Conservation (phyloP, 2,113 vertebrate species). For the Phylloscopus trochilus region DNA sequence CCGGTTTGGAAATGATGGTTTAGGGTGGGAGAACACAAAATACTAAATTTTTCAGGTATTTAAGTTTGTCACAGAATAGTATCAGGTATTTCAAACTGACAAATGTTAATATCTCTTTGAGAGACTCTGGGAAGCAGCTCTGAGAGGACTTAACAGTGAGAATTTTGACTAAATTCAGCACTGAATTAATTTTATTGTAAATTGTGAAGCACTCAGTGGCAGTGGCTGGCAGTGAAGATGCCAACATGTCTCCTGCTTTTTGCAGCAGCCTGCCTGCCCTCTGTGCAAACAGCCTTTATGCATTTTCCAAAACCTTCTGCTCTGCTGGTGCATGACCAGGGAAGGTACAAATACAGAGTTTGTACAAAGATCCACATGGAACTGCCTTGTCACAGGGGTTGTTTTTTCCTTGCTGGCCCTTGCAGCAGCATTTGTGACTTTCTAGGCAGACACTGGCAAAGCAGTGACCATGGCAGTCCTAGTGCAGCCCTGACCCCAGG, state of each 20-base stretch:
- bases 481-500: background rate
- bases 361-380: background rate
- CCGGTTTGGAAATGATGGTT: background rate
- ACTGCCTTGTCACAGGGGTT: background rate
- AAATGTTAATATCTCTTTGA: background rate
- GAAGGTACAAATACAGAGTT: background rate
- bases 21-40: background rate
- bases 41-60: background rate
- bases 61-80: background rate
- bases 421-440: background rate
- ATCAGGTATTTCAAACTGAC: background rate
- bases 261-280: background rate
- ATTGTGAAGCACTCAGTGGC: background rate
- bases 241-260: accelerated
- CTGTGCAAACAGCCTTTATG: background rate
- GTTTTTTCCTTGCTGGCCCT: background rate
- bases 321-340: background rate
- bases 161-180: background rate
- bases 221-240: background rate
- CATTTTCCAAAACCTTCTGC: background rate
- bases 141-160: background rate
- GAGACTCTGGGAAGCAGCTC: background rate
- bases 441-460: background rate
- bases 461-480: background rate
- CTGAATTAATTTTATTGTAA: background rate